Conservation (phyloP, 2,797 vertebrate species). For the Pelochelys cantorii region DNA sequence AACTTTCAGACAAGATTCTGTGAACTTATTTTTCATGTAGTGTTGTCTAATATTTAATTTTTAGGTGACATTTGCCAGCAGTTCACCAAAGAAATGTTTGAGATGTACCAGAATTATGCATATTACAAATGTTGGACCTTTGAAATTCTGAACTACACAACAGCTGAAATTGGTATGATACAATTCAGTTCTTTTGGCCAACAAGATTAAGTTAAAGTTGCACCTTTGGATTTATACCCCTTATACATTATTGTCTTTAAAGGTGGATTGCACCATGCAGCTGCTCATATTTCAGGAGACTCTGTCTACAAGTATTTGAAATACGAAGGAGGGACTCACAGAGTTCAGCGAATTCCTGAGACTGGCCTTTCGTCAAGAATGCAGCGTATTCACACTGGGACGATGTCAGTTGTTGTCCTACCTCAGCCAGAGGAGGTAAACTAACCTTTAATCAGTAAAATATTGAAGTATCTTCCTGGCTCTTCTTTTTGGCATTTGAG, state of each 20-base stretch:
- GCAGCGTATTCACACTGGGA: slow-evolving; percentile 97
- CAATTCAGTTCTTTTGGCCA: not conserved
- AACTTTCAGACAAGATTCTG: not conserved
- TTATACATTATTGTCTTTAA: not conserved
- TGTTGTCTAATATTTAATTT: slow-evolving; percentile 58
- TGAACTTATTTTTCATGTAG: slow-evolving; percentile 27
- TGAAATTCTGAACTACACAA: slow-evolving; percentile 87
- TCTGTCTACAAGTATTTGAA: slow-evolving; percentile 89
- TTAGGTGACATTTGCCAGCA: slow-evolving; percentile 97
- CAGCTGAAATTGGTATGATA: slow-evolving; percentile 88
- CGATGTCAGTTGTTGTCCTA: slow-evolving; percentile 94
- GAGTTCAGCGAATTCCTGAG: slow-evolving; percentile 95
- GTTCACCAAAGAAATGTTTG: slow-evolving; percentile 93
- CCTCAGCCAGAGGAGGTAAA: slow-evolving; percentile 91
- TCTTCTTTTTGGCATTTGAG: not conserved
- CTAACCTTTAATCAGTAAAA: fast-evolving
- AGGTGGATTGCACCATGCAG: slow-evolving; percentile 95
- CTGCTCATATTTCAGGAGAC: slow-evolving; percentile 88
- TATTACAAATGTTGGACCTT: slow-evolving; percentile 90
- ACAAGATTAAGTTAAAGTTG: not conserved
- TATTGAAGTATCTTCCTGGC: fast-evolving
- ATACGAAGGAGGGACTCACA: slow-evolving; percentile 92
- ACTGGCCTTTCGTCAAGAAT: slow-evolving; percentile 94
- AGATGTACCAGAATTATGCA: slow-evolving; percentile 93
- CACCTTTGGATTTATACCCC: not conserved